A percentile compares a stretch with the other conserved stretches of the same genome.
These are phyloP conservation scores for Meloidogyne hapla DNA, from an alignment of 1,140 invertebrate species.

Conservation along the genomic window DNA sequence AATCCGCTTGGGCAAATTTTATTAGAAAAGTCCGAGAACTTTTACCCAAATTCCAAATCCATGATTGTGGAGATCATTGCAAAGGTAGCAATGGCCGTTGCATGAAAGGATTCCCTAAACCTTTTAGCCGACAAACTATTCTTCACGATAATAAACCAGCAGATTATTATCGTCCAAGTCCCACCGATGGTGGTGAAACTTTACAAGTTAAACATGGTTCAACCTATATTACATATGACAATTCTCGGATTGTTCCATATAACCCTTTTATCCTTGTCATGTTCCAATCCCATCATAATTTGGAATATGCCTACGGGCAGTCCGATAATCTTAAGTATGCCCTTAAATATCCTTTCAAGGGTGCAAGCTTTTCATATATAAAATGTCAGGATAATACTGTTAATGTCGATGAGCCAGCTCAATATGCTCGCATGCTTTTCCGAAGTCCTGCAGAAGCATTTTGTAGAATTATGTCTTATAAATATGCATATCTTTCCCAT, in stretches of 20 bases:
- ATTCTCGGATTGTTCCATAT: neutral
- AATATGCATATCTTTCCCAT: neutral
- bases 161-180: slow-evolving; percentile 3
- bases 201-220: neutral
- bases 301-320: neutral
- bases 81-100: neutral
- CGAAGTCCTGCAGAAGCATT: neutral
- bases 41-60: neutral
- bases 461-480: neutral
- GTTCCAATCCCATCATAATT: neutral
- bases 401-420: slow-evolving; percentile 4
- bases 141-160: neutral
- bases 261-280: neutral
- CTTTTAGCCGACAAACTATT: neutral
- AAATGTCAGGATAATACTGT: neutral
- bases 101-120: neutral
- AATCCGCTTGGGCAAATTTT: neutral
- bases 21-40: neutral
- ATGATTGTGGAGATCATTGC: neutral
- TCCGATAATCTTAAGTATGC: neutral
- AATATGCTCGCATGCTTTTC: slow-evolving; percentile 5
- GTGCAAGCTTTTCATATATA: neutral
- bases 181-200: neutral
- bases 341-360: slow-evolving; percentile 6
- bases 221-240: neutral